A percentile compares a stretch with the other conserved stretches of the same genome.
These are phyloP conservation scores for Tricholaema leucomelas DNA, from an alignment of 2,113 vertebrate genomes.

Conservation along the genomic window DNA sequence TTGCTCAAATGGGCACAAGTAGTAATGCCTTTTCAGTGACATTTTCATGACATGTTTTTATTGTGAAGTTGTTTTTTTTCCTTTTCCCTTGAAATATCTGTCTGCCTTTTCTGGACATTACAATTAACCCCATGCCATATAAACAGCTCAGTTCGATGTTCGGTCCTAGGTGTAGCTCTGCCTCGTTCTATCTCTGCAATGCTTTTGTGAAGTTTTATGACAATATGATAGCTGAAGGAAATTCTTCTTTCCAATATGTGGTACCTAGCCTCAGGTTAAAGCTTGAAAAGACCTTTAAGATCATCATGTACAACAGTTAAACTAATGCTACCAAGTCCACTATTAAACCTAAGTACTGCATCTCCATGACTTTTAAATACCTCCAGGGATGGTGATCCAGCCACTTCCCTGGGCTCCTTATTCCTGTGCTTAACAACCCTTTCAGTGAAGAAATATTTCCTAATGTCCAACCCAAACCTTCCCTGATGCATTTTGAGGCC, in stretches of 20 bases:
- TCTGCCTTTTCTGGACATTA: not conserved
- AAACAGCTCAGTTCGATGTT: not conserved
- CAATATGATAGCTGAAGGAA: not conserved
- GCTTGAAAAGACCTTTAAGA: too few species aligned
- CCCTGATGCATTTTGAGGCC: too few species aligned
- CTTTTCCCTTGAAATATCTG: not conserved
- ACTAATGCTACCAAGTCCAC: too few species aligned
- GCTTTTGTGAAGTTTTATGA: not conserved
- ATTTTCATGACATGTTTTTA: not conserved
- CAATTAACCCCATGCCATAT: not conserved
- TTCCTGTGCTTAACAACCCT: too few species aligned
- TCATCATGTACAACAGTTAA: too few species aligned
- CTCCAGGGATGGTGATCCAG: too few species aligned
- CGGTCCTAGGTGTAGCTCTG: not conserved
- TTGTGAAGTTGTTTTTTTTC: not conserved
- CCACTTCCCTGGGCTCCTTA: too few species aligned
- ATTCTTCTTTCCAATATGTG: not conserved
- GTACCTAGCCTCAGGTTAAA: not conserved
- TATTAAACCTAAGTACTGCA: too few species aligned
- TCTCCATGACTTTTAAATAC: too few species aligned
- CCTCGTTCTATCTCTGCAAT: not conserved
- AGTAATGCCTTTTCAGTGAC: not conserved
- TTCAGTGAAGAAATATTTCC: too few species aligned
- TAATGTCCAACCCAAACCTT: too few species aligned
- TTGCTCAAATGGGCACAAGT: not conserved